Conservation (phyloP, 2,113 vertebrate genomes). For the Thalassoma bifasciatum region DNA sequence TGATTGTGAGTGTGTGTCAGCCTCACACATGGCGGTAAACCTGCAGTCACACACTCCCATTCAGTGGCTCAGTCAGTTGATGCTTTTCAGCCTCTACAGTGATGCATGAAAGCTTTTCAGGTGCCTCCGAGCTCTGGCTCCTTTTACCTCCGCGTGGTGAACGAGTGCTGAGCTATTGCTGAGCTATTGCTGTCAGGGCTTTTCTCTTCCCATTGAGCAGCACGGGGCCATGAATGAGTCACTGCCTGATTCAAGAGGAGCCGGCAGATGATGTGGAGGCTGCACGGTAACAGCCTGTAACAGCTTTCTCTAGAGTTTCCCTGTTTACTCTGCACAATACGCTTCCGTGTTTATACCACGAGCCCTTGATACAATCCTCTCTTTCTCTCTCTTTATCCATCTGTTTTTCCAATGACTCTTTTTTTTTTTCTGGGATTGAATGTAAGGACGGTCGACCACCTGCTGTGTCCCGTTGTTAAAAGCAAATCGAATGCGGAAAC, state of each 20-base stretch:
- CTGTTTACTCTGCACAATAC: constrained; percentile 9
- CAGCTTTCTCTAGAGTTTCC: background rate
- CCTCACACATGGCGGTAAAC: background rate
- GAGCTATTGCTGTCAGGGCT: background rate
- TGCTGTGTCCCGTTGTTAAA: constrained; percentile 46
- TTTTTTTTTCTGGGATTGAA: constrained; percentile 15
- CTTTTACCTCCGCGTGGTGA: constrained; percentile 19
- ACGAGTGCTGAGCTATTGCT: background rate
- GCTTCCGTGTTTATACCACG: background rate
- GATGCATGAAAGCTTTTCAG: background rate
- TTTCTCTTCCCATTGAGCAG: background rate
- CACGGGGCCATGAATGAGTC: constrained; percentile 14
- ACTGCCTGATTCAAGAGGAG: constrained; percentile 29
- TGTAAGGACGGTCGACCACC: constrained; percentile 42
- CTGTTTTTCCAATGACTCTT: background rate
- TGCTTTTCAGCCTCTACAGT: background rate
- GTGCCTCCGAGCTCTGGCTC: background rate
- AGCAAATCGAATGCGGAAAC: constrained; percentile 2
- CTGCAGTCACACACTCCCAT: background rate
- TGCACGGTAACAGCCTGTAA: background rate
- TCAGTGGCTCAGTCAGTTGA: background rate
- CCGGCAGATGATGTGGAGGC: constrained; percentile 29
- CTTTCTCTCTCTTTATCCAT: background rate
- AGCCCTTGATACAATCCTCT: constrained; percentile 1
- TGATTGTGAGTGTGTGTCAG: background rate